These are phyloP conservation scores for Fabriciana adippe DNA, from an alignment of 2,888 invertebrate species.

Conservation along the genomic window DNA sequence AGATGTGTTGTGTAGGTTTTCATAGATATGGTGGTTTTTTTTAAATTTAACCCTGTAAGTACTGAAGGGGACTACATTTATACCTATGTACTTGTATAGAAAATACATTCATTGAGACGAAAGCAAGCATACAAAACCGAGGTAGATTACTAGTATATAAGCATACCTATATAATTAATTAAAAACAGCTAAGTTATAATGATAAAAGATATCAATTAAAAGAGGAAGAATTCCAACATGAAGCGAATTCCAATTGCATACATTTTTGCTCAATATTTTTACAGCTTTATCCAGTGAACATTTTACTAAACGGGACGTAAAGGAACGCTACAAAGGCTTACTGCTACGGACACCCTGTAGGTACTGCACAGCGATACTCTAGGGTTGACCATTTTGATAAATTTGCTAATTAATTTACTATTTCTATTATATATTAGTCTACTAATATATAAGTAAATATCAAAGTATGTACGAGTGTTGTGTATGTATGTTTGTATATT, in stretches of 20 bases:
- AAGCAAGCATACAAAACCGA: too few relatives aligned
- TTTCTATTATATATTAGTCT: not conserved
- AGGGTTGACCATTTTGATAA: conserved; percentile 28
- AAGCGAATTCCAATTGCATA: conserved; percentile 11
- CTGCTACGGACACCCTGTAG: conserved; percentile 42
- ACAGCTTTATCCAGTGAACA: conserved; percentile 35
- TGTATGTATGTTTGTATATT: too few relatives aligned
- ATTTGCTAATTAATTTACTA: not conserved
- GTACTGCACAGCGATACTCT: conserved; percentile 25
- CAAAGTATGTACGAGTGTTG: not conserved
- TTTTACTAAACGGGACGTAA: conserved; percentile 41
- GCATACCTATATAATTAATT: too few relatives aligned
- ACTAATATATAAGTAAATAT: not conserved
- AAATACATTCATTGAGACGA: too few relatives aligned
- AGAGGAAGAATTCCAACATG: not conserved
- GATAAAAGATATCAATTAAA: not conserved
- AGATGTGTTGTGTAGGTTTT: too few relatives aligned
- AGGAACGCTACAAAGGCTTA: conserved; percentile 44
- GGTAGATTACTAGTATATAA: too few relatives aligned
- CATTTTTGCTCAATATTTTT: conserved; percentile 29
- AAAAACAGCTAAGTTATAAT: too few relatives aligned
- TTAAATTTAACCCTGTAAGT: too few relatives aligned
- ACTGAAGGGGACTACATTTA: too few relatives aligned
- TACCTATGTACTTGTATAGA: too few relatives aligned
- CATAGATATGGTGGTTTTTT: too few relatives aligned